Evolutionary conservation across 2,888 invertebrate species (phyloP).

Genomic region (Morinoia aosen): DNA sequence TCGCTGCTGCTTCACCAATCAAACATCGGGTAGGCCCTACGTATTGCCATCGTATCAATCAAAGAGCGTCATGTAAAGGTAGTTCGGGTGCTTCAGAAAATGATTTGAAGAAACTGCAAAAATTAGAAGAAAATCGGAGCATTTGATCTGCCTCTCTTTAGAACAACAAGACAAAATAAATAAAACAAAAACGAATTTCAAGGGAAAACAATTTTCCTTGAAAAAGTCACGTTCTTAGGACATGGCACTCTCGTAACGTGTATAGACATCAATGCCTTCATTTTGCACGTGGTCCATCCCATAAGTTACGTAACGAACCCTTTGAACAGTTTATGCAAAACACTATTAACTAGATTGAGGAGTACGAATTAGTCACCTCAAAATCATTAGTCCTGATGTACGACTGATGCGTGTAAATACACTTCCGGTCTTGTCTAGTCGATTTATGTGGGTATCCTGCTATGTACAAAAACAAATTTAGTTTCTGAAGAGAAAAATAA

Average conservation of each 20-base stretch:
- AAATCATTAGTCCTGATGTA: not conserved
- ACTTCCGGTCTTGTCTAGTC: too few relatives aligned
- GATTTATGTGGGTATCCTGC: not conserved
- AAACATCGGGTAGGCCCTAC: not conserved
- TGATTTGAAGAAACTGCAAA: not conserved
- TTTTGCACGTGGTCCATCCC: not conserved
- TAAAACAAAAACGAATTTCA: not conserved
- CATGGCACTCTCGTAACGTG: not conserved
- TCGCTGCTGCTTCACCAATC: not conserved
- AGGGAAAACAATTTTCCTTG: not conserved
- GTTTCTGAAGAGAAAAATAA: not conserved
- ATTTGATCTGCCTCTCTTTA: too few relatives aligned
- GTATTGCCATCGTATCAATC: not conserved
- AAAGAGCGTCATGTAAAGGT: not conserved
- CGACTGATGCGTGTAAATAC: not conserved
- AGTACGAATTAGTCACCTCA: not conserved
- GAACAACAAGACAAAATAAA: not conserved
- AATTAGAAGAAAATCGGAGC: not conserved
- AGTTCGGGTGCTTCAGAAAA: not conserved
- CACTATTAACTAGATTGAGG: not conserved
- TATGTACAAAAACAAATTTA: not conserved
- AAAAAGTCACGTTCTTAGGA: not conserved
- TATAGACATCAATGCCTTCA: not conserved
- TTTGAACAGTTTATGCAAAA: not conserved
- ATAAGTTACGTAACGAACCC: not conserved